phyloP scores from a whole-genome alignment of 2,797 vertebrate genomes.

The Galagoides demidoff region DNA sequence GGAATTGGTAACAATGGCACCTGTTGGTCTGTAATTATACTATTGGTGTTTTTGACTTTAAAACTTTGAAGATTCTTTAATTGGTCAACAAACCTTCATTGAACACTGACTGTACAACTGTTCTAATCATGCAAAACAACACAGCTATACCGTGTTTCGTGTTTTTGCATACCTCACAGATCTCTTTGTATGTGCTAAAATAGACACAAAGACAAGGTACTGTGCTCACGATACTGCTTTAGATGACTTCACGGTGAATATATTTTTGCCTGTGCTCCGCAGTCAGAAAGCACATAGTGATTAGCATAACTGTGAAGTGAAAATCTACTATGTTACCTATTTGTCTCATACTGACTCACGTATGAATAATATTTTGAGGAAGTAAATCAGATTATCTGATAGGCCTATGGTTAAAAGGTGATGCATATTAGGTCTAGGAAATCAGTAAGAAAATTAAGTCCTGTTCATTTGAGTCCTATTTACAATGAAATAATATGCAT shows the following conservation, averaged over 20 bases:
- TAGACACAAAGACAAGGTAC: not conserved
- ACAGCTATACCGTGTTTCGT: not conserved
- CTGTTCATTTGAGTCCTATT: not conserved
- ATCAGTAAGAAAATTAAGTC: not conserved
- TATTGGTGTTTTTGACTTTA: not conserved
- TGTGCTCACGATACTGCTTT: not conserved
- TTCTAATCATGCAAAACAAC: not conserved
- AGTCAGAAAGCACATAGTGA: not conserved
- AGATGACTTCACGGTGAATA: not conserved
- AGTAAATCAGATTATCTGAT: not conserved
- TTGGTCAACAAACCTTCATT: not conserved
- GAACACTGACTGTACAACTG: not conserved
- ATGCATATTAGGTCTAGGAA: not conserved
- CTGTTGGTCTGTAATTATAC: not conserved
- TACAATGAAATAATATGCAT: slow-evolving; percentile 38
- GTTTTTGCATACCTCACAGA: not conserved
- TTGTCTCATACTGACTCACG: not conserved
- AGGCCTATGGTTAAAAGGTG: not conserved
- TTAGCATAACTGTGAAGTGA: not conserved
- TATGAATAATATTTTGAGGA: not conserved
- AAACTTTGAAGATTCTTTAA: not conserved
- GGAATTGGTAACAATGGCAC: not conserved
- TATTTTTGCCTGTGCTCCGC: not conserved
- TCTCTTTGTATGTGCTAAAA: not conserved
- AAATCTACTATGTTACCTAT: not conserved